Evolutionary conservation across 1,140 invertebrate genomes (phyloP), one percentile per base, ranked within the genome.

Genomic region (Pantala flavescens): DNA sequence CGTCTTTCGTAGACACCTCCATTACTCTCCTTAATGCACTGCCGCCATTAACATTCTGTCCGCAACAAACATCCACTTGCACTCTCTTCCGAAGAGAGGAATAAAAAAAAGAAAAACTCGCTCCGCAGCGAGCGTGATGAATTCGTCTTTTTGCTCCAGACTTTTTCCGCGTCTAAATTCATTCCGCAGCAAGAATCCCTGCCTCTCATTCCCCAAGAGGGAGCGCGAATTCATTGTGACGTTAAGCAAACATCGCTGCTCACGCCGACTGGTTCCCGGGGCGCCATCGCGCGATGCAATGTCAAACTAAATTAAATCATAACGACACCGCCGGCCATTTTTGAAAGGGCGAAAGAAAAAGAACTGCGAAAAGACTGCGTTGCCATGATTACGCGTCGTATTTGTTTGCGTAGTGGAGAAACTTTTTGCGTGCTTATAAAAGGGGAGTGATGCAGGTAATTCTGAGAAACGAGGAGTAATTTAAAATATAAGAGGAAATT

Each of bases 231-330:
- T 63, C 49, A 63, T 63, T 63, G 49, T 63, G 49, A 16, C 49
- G 49, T 21, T 63, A 21, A 19, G 49, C 49, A 63, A 63, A 63
- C 49, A 63, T 63, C 49, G n/a, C 49, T 21, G 49, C 12, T 21
- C 49, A 21, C 49, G 12, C 49, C 12, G 49, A 63, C 49, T 63
- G 5, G n/a, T 12, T 63, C 49, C 14, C 49, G 49, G 12, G 16
- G 14, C 49, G 16, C 49, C 49, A 19, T 63, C 49, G 12, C 49
- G 12, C 49, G 49, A 21, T 19, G 49, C 49, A 21, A 63, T 63
- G 49, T 63, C 49, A 63, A 63, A 21, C 49, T 21, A 63, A 63
- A 63, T 63, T 63, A 63, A 63, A 63, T 63, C 49, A 63, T 63
- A 63, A 63, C 49, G 49, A 63, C 49, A 63, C 49, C 49, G n/a